Evolutionary conservation across 2,888 invertebrate species (phyloP).

Genomic region (Choristoneura rosaceana): DNA sequence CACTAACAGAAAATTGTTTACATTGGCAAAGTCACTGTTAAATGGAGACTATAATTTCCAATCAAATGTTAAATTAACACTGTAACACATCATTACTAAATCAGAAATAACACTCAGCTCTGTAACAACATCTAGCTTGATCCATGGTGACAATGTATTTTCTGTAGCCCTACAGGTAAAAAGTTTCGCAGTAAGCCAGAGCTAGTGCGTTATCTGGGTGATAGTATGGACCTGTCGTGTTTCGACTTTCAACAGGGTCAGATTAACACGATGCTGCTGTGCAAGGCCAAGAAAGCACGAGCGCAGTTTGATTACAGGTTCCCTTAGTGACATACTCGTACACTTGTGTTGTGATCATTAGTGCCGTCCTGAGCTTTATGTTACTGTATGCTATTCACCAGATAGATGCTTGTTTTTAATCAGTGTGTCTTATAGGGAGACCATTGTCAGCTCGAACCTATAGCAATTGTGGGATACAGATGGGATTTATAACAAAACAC

Average conservation of each 20-base stretch:
- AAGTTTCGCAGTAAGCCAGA: slow-evolving; percentile 93
- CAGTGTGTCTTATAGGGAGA: slow-evolving; percentile 44
- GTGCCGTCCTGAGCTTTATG: slow-evolving; percentile 78
- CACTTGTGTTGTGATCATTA: slow-evolving; percentile 83
- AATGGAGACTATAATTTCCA: background rate
- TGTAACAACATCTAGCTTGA: slow-evolving; percentile 44
- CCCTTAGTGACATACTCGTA: slow-evolving; percentile 72
- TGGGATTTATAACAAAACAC: background rate
- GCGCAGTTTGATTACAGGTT: slow-evolving; percentile 90
- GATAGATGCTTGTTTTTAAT: slow-evolving; percentile 51
- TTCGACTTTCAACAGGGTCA: slow-evolving; percentile 94
- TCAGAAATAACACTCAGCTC: slow-evolving; percentile 55
- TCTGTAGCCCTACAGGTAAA: slow-evolving; percentile 92
- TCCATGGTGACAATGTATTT: slow-evolving; percentile 73
- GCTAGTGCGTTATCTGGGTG: slow-evolving; percentile 91
- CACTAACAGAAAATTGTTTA: background rate
- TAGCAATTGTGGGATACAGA: background rate
- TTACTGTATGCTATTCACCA: slow-evolving; percentile 59
- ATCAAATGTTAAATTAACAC: slow-evolving; percentile 48
- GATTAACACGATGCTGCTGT: slow-evolving; percentile 88
- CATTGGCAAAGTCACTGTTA: background rate
- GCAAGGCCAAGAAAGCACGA: slow-evolving; percentile 89
- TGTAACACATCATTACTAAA: slow-evolving; percentile 63
- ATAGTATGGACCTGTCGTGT: slow-evolving; percentile 91
- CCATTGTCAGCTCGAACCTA: background rate